Evolutionary conservation across 53 echinoderm and acorn worm species (phyloP).

Genomic region (Mesocentrotus franciscanus): DNA sequence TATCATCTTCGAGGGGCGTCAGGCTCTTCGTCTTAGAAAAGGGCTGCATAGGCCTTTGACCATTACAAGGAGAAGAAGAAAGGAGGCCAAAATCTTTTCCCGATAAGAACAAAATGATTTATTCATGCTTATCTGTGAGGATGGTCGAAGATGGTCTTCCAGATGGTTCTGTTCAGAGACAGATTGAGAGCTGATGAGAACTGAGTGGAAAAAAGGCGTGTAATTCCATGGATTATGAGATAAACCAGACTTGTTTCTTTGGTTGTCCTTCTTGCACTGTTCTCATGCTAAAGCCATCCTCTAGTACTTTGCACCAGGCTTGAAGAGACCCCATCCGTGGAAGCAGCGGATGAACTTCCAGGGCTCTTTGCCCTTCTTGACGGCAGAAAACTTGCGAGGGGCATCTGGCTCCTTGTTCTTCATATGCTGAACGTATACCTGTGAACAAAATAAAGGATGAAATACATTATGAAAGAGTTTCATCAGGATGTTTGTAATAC

Average conservation of each 20-base stretch:
- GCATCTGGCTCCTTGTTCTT: constrained; percentile 91
- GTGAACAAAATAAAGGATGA: neutral
- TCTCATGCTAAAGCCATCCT: neutral
- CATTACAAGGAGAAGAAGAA: too few relatives aligned
- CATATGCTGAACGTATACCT: constrained; percentile 98
- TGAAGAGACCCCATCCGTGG: constrained; percentile 96
- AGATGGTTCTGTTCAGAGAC: neutral
- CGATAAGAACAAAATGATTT: too few relatives aligned
- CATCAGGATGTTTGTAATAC: too few relatives aligned
- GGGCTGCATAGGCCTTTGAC: too few relatives aligned
- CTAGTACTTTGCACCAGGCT: constrained; percentile 56
- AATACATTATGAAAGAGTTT: neutral
- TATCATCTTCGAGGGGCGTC: too few relatives aligned
- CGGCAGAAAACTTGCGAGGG: constrained; percentile 81
- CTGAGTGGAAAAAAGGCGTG: neutral
- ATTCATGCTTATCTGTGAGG: too few relatives aligned
- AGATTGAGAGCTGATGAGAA: neutral
- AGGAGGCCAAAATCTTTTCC: too few relatives aligned
- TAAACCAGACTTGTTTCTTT: neutral
- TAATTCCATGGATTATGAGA: neutral
- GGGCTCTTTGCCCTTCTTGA: constrained; percentile 87
- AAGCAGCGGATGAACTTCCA: constrained; percentile 98
- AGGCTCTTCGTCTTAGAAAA: too few relatives aligned
- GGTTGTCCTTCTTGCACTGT: neutral
- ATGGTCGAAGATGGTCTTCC: neutral